Conservation (phyloP, 1,140 invertebrate genomes). For the Aricia agestis region DNA sequence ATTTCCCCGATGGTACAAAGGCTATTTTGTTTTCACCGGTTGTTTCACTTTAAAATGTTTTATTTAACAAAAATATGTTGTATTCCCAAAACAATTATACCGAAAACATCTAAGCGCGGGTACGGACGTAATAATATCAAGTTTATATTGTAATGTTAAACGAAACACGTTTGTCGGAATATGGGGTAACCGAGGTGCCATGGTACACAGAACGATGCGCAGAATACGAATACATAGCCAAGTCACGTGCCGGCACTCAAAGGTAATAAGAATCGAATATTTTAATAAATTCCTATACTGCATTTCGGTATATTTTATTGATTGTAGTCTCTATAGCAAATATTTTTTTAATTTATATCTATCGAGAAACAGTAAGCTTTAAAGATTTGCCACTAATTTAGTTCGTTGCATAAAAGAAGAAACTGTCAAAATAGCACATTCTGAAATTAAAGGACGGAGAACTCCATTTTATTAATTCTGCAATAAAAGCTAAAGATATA, state of each 20-base stretch:
- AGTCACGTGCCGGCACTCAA: slow-evolving; percentile 6
- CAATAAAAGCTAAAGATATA: slow-evolving; percentile 1
- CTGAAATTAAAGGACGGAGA: not conserved
- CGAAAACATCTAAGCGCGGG: too few species aligned
- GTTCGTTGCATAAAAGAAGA: too few species aligned
- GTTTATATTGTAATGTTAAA: not conserved
- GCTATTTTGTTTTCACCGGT: too few species aligned
- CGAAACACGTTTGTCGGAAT: not conserved
- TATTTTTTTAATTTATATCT: too few species aligned
- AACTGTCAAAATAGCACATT: too few species aligned
- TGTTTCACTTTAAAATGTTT: too few species aligned
- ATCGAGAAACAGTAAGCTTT: too few species aligned
- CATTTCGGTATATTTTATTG: not conserved
- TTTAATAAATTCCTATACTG: slow-evolving; percentile 12
- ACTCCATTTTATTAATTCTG: not conserved
- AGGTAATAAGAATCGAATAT: slow-evolving; percentile 12
- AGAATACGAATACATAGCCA: slow-evolving; percentile 4
- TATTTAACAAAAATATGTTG: too few species aligned
- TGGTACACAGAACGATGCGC: slow-evolving; percentile 5
- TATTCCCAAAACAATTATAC: too few species aligned
- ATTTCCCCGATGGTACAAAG: too few species aligned
- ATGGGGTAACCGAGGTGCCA: not conserved
- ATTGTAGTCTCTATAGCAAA: not conserved
- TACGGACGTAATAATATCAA: too few species aligned
- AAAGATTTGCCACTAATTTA: too few species aligned